phyloP scores from a whole-genome alignment of 2,888 invertebrate genomes.

The Hermaeophaga mercurialis region DNA sequence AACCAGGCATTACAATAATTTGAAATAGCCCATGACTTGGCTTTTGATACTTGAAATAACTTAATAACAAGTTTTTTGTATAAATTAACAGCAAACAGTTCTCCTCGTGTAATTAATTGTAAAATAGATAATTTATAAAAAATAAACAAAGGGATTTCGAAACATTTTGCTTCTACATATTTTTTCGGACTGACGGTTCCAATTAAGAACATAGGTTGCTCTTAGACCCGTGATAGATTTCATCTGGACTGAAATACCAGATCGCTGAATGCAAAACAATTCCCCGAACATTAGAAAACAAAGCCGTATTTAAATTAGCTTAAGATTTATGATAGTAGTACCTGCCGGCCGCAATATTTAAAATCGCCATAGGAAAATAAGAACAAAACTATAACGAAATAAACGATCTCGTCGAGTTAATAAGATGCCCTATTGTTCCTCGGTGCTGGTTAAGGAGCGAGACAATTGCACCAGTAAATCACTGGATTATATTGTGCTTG shows the following conservation, averaged over 20 bases:
- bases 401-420: constrained; percentile 46
- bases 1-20: no score
- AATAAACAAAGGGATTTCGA: no score
- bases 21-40: no score
- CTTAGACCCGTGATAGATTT: not conserved
- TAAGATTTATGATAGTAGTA: constrained; percentile 41
- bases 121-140: no score
- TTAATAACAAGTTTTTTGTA: no score
- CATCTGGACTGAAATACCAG: not conserved
- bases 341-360: constrained; percentile 38
- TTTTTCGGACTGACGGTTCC: not conserved
- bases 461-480: constrained; percentile 12
- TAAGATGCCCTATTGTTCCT: constrained; percentile 46
- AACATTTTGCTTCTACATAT: not conserved
- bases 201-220: not conserved
- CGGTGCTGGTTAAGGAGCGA: constrained; percentile 11
- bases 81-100: no score
- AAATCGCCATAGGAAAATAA: constrained; percentile 34
- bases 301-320: constrained; percentile 38
- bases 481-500: not conserved
- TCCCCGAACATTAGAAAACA: constrained; percentile 34
- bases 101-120: no score
- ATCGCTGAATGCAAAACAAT: constrained; percentile 26
- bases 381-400: constrained; percentile 40
- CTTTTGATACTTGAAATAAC: no score